These are phyloP conservation scores for Urechis unicinctus DNA, from an alignment of 2,888 invertebrate genomes.

Conservation along the genomic window DNA sequence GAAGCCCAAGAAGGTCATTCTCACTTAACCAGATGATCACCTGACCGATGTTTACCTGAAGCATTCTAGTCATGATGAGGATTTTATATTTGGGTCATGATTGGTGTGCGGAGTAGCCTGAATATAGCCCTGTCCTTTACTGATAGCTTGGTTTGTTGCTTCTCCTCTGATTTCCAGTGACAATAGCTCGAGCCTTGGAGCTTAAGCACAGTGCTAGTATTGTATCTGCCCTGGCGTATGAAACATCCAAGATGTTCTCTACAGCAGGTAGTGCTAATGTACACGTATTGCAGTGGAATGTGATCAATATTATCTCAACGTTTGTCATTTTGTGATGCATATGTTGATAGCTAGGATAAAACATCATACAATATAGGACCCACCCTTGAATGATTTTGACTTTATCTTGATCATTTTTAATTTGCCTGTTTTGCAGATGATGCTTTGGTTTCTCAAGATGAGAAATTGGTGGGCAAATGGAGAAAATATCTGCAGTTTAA, in stretches of 20 bases:
- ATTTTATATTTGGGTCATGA: too few species aligned
- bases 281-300: not conserved
- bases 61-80: too few species aligned
- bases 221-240: slow-evolving; percentile 59
- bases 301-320: too few species aligned
- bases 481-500: slow-evolving; percentile 51
- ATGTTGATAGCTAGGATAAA: too few species aligned
- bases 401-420: not conserved
- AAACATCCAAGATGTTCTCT: slow-evolving; percentile 58
- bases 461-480: slow-evolving; percentile 57
- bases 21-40: too few species aligned
- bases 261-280: slow-evolving; percentile 6
- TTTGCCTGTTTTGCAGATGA: slow-evolving; percentile 47
- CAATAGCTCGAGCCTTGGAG: slow-evolving; percentile 62
- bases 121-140: too few species aligned
- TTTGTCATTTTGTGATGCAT: too few species aligned
- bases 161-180: slow-evolving; percentile 53
- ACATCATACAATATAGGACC: too few species aligned
- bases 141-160: too few species aligned
- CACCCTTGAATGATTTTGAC: not conserved
- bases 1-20: slow-evolving; percentile 64
- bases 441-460: slow-evolving; percentile 54
- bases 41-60: too few species aligned
- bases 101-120: too few species aligned
- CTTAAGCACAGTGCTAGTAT: slow-evolving; percentile 59